These are phyloP conservation scores for Ceratina calcarata DNA, from an alignment of 1,140 invertebrate species.

Conservation along the genomic window DNA sequence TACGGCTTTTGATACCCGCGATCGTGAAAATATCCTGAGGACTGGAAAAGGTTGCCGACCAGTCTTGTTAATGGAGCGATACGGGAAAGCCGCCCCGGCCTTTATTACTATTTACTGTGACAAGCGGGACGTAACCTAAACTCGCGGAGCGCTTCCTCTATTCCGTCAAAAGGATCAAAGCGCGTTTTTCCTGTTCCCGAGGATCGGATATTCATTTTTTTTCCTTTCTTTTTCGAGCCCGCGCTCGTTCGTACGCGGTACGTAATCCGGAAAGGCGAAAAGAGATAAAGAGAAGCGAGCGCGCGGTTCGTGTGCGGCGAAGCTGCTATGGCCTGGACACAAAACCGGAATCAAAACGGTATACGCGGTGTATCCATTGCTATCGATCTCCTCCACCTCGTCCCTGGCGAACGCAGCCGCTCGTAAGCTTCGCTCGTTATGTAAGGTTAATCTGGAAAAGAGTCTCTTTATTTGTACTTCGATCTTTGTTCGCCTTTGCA, in stretches of 20 bases:
- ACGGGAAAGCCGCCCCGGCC: background rate
- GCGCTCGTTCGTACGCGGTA: conserved; percentile 5
- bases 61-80: conserved; percentile 13
- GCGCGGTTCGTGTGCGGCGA: background rate
- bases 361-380: background rate
- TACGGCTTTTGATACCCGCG: background rate
- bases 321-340: background rate
- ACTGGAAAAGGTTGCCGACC: conserved; percentile 12
- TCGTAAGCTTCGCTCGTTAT: conserved; percentile 22
- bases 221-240: conserved; percentile 11
- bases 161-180: conserved; percentile 46
- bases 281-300: conserved; percentile 10
- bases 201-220: background rate
- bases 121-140: conserved; percentile 32
- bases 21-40: background rate
- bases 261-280: conserved; percentile 10
- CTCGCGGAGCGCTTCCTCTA: background rate
- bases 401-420: background rate
- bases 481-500: conserved; percentile 23
- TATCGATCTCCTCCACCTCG: conserved; percentile 29
- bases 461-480: conserved; percentile 33
- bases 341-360: conserved; percentile 28
- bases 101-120: conserved; percentile 29
- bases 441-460: conserved; percentile 41
- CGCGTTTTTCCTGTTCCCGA: conserved; percentile 4